Evolutionary conservation across 92 coral and sea anemone genomes (phyloP).

Genomic region (Meandrina meandrites): DNA sequence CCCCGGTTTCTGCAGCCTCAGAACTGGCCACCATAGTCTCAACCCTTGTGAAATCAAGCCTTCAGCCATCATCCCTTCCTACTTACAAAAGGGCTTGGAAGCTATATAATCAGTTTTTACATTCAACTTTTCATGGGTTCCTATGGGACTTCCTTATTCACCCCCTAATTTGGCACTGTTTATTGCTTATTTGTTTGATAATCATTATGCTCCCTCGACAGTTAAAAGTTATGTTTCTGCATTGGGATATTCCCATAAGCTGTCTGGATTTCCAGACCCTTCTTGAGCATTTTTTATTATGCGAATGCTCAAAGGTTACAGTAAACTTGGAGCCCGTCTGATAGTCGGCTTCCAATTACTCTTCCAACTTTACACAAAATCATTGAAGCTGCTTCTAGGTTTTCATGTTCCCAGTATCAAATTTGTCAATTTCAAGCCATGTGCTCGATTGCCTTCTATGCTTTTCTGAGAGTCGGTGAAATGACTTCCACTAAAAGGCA

Average conservation of each 20-base stretch:
- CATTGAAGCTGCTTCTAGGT: slow-evolving; percentile 33
- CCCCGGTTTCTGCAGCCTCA: slow-evolving; percentile 58
- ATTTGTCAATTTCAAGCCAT: slow-evolving; percentile 57
- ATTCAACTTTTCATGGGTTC: slow-evolving; percentile 42
- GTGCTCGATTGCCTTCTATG: slow-evolving; percentile 68
- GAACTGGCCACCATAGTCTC: slow-evolving; percentile 57
- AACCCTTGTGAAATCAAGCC: slow-evolving; percentile 50
- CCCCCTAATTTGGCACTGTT: slow-evolving; percentile 48
- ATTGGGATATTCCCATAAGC: slow-evolving; percentile 56
- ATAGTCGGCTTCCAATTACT: slow-evolving; percentile 67
- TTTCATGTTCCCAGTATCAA: slow-evolving; percentile 39
- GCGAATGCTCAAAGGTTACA: slow-evolving; percentile 58
- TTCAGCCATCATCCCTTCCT: slow-evolving; percentile 64
- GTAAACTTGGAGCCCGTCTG: slow-evolving; percentile 52
- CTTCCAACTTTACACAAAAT: slow-evolving; percentile 50
- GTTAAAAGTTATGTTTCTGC: slow-evolving; percentile 53
- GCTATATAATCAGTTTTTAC: slow-evolving; percentile 39
- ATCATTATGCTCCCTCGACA: slow-evolving; percentile 54
- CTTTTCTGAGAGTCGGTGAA: slow-evolving; percentile 63
- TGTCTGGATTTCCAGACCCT: slow-evolving; percentile 49
- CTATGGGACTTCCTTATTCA: slow-evolving; percentile 37
- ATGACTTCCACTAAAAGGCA: slow-evolving; percentile 45
- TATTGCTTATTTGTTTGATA: slow-evolving; percentile 54
- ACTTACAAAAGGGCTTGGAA: slow-evolving; percentile 69
- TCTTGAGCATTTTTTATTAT: slow-evolving; percentile 44